phyloP scores from a whole-genome alignment of 2,888 invertebrate genomes.

The Schizotus pectinicornis region DNA sequence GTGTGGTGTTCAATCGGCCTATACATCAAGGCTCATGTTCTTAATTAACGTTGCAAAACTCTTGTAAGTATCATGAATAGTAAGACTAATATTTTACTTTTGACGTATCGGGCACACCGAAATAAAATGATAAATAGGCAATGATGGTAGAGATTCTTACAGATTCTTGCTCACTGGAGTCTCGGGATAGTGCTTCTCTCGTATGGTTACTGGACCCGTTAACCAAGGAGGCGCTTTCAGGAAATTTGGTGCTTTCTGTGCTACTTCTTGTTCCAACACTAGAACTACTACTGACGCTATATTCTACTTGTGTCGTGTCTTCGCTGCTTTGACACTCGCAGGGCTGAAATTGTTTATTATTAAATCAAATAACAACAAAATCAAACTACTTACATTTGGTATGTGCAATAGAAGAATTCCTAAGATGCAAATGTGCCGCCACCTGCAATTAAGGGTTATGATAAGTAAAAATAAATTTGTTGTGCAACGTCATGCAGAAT shows the following conservation, averaged over 20 bases:
- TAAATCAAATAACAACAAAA: neutral
- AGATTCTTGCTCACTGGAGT: conserved; percentile 76
- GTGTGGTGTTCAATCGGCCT: neutral
- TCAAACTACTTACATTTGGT: conserved; percentile 40
- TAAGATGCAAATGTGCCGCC: conserved; percentile 39
- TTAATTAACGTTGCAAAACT: conserved; percentile 27
- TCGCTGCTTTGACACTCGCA: conserved; percentile 39
- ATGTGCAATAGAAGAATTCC: conserved; percentile 35
- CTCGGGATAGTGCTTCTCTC: conserved; percentile 74
- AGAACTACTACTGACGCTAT: conserved; percentile 56
- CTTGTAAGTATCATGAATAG: conserved; percentile 26
- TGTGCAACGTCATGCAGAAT: neutral
- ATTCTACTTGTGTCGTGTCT: conserved; percentile 52
- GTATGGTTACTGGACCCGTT: conserved; percentile 56
- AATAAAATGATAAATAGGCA: conserved; percentile 11
- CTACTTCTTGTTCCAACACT: conserved; percentile 42
- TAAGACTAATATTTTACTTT: conserved; percentile 20
- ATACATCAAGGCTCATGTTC: conserved; percentile 20
- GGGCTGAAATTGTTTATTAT: conserved; percentile 28
- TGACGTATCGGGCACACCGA: conserved; percentile 27
- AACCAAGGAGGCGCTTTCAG: conserved; percentile 34
- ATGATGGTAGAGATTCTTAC: too few species aligned
- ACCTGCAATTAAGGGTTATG: conserved; percentile 35
- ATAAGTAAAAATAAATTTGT: conserved; percentile 10
- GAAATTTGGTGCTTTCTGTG: conserved; percentile 25